Evolutionary conservation across 2,888 invertebrate genomes (phyloP).

Genomic region (Ectemnius lituratus): DNA sequence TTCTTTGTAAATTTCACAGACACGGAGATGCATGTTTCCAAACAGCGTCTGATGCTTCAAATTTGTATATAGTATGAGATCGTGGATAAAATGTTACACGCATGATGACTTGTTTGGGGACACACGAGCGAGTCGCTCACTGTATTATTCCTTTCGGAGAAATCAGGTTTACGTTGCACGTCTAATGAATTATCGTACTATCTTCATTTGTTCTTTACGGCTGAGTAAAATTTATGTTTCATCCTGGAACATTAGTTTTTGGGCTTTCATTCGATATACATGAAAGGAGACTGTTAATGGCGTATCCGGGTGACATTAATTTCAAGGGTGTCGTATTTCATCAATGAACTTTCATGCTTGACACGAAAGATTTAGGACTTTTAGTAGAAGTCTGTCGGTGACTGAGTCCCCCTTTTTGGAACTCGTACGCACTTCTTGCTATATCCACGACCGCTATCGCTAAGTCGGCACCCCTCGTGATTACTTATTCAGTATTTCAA

Average conservation of each 20-base stretch:
- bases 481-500: neutral
- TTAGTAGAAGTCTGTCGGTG: no score
- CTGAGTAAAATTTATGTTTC: conserved; percentile 32
- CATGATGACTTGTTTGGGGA: neutral
- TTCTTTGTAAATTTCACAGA: neutral
- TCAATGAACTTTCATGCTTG: no score
- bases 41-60: conserved; percentile 11
- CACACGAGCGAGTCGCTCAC: no score
- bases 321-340: no score
- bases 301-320: neutral
- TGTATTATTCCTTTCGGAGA: neutral
- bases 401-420: no score
- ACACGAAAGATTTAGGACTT: no score
- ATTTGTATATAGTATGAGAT: neutral
- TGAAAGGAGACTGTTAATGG: conserved; percentile 40
- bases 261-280: conserved; percentile 41
- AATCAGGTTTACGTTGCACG: conserved; percentile 24
- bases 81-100: neutral
- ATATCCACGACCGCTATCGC: no score
- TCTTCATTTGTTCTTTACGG: conserved; percentile 37
- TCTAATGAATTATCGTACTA: conserved; percentile 42
- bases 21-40: conserved; percentile 1
- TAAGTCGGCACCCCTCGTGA: neutral
- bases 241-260: conserved; percentile 30
- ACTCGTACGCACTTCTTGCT: no score